phyloP scores from a whole-genome alignment of 1,140 invertebrate genomes.

The Bilobella aurantiaca region DNA sequence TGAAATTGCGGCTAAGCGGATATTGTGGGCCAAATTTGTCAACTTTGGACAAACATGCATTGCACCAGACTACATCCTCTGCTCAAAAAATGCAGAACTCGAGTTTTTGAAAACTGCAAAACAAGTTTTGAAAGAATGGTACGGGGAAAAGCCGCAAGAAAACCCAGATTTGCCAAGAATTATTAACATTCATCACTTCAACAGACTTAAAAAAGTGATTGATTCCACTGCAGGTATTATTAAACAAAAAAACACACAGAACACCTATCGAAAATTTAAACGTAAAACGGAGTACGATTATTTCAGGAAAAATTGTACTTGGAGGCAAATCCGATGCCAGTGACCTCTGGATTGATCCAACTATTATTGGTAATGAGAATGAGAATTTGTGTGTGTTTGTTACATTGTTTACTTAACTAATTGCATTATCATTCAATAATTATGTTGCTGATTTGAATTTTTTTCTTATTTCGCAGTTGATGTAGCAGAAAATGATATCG shows the following conservation, averaged over 20 bases:
- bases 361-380: conserved; percentile 38
- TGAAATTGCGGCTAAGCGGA: conserved; percentile 36
- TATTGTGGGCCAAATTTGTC: conserved; percentile 50
- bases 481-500: conserved; percentile 2
- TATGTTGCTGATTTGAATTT: too few species aligned
- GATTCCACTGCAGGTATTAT: conserved; percentile 23
- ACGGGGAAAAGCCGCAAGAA: conserved; percentile 43
- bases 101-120: conserved; percentile 37
- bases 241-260: conserved; percentile 1
- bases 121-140: conserved; percentile 46
- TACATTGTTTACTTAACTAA: too few species aligned
- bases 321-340: conserved; percentile 43
- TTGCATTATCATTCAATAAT: too few species aligned
- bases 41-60: conserved; percentile 46
- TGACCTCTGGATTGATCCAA: conserved; percentile 44
- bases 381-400: too few species aligned
- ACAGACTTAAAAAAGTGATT: conserved; percentile 16
- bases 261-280: too few species aligned
- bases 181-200: conserved; percentile 21
- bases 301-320: conserved; percentile 36
- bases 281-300: too few species aligned
- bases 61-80: conserved; percentile 52
- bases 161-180: conserved; percentile 40
- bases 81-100: conserved; percentile 38
- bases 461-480: conserved; percentile 4